phyloP scores from a whole-genome alignment of 2,113 vertebrate species.

The Stegastes partitus region DNA sequence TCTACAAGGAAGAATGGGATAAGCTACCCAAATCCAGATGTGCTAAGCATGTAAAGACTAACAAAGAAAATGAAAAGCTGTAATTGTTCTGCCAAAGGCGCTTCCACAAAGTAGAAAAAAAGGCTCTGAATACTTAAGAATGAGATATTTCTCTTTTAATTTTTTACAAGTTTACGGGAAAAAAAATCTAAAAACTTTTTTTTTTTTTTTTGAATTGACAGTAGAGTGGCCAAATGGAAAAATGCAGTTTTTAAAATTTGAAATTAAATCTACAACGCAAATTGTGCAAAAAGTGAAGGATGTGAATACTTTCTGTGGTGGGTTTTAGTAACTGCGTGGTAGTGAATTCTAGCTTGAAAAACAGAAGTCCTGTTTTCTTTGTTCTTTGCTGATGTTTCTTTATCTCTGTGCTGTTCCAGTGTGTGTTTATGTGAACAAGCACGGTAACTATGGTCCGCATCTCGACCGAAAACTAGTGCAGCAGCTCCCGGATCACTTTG shows the following conservation, averaged over 20 bases:
- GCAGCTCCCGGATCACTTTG: constrained; percentile 95
- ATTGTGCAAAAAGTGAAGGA: neutral
- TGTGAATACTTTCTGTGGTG: too few species aligned
- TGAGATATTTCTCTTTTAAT: too few species aligned
- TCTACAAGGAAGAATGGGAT: neutral
- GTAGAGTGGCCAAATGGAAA: too few species aligned
- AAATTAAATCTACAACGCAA: neutral
- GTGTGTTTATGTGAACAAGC: constrained; percentile 97
- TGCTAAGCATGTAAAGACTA: neutral
- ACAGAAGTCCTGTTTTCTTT: neutral
- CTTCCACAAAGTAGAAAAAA: too few species aligned
- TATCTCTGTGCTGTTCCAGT: constrained; percentile 81
- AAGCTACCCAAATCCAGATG: neutral
- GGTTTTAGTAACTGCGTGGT: too few species aligned
- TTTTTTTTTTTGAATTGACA: too few species aligned
- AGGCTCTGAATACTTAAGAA: neutral
- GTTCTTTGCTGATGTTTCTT: neutral
- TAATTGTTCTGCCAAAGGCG: too few species aligned
- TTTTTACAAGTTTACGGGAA: too few species aligned
- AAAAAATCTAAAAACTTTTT: too few species aligned
- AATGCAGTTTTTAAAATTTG: too few species aligned
- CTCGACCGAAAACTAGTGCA: constrained; percentile 93
- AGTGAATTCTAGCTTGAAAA: neutral
- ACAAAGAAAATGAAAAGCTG: too few species aligned
- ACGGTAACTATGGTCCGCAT: constrained; percentile 91